A percentile compares a stretch with the other conserved stretches of the same genome.
Evolutionary conservation across 2,113 vertebrate species (phyloP).

Genomic region (Terrapene triunguis): DNA sequence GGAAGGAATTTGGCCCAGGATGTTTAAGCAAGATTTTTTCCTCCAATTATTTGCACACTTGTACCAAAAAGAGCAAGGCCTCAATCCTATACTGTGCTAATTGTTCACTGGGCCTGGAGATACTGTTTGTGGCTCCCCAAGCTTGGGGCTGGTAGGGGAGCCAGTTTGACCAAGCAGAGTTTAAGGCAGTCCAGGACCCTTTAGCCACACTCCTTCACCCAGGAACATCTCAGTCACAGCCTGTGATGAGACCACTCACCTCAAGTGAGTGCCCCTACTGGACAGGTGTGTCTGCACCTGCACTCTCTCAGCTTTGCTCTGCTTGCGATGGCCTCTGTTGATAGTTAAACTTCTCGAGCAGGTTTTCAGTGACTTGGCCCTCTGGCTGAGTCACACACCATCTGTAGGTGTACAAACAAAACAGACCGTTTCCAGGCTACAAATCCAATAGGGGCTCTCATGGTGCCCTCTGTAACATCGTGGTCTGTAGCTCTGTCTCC

Average conservation of each 20-base stretch:
- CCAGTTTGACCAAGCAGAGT: not conserved
- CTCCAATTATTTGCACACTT: not conserved
- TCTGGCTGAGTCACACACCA: too few relatives aligned
- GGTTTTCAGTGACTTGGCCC: too few relatives aligned
- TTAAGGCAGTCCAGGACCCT: not conserved
- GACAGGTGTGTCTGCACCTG: not conserved
- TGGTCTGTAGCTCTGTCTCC: too few relatives aligned
- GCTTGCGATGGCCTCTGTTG: not conserved
- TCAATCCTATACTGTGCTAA: not conserved
- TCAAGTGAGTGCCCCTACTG: not conserved
- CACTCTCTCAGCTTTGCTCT: not conserved
- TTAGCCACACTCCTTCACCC: rapidly evolving
- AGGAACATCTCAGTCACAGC: not conserved
- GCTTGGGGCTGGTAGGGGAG: not conserved
- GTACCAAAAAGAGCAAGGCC: not conserved
- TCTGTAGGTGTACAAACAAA: too few relatives aligned
- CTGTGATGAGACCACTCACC: not conserved
- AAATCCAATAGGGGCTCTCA: too few relatives aligned
- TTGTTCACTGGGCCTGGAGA: not conserved
- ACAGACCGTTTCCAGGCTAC: too few relatives aligned
- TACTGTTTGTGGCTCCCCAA: not conserved
- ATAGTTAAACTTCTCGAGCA: too few relatives aligned
- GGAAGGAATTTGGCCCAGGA: not conserved
- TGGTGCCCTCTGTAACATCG: too few relatives aligned
- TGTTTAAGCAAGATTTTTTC: not conserved